phyloP scores from a whole-genome alignment of 2,113 vertebrate species.

The Cinclus mexicanus region DNA sequence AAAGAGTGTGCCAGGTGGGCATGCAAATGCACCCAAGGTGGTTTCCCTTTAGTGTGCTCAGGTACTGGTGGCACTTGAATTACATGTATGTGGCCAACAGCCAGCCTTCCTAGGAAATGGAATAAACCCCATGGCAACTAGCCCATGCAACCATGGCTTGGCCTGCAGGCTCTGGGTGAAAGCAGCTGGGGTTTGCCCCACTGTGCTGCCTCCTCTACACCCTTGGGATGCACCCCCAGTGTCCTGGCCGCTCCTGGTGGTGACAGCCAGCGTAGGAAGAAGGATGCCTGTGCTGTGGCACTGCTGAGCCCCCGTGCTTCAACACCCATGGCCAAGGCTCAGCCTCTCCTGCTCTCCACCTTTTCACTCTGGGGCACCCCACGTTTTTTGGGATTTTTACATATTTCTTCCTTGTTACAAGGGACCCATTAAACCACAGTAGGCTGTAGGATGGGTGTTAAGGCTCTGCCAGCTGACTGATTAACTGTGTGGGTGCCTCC shows the following conservation, averaged over 20 bases:
- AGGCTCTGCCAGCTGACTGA: not conserved
- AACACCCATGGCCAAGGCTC: not conserved
- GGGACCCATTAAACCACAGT: not conserved
- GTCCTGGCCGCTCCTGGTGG: not conserved
- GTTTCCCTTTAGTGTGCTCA: not conserved
- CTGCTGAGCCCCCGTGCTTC: not conserved
- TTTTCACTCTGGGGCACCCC: not conserved
- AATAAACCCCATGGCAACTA: not conserved
- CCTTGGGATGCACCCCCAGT: rapidly evolving
- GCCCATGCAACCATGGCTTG: not conserved
- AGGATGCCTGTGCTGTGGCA: rapidly evolving
- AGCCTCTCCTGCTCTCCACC: not conserved
- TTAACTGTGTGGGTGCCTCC: not conserved
- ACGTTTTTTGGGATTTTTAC: not conserved
- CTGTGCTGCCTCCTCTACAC: rapidly evolving
- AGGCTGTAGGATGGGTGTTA: rapidly evolving
- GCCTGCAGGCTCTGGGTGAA: not conserved
- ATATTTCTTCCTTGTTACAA: not conserved
- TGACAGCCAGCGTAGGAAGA: not conserved
- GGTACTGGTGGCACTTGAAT: not conserved
- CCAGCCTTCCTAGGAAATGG: not conserved
- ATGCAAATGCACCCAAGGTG: not conserved
- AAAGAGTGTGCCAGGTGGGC: not conserved
- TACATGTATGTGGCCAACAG: not conserved
- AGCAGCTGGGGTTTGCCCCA: not conserved